These are phyloP conservation scores for Phylloscopus whistleri DNA, from an alignment of 2,113 vertebrate genomes.

Conservation along the genomic window DNA sequence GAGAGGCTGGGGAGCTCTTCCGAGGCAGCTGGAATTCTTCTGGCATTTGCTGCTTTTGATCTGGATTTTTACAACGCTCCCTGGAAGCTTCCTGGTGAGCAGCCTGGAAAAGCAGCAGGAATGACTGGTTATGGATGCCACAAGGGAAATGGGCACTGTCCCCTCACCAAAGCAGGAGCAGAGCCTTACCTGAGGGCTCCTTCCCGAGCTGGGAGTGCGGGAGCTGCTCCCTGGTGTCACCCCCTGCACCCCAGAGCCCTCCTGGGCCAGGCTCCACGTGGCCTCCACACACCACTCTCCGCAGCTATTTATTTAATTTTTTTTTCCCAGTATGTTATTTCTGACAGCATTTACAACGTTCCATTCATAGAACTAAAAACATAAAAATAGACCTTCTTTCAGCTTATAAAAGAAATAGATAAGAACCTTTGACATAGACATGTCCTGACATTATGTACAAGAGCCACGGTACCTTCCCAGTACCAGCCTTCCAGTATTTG, in stretches of 20 bases:
- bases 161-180: background rate
- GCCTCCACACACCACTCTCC: background rate
- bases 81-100: background rate
- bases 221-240: background rate
- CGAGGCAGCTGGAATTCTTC: accelerated
- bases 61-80: accelerated
- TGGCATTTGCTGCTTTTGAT: background rate
- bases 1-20: background rate
- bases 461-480: slow-evolving; percentile 76
- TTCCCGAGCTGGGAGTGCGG: no score
- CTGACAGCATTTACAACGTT: slow-evolving; percentile 86
- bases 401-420: slow-evolving; percentile 90
- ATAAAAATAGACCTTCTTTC: slow-evolving; percentile 89
- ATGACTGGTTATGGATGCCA: accelerated
- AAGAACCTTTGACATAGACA: slow-evolving; percentile 86
- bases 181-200: background rate
- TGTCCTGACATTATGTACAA: slow-evolving; percentile 82
- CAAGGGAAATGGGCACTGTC: background rate
- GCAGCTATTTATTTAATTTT: background rate
- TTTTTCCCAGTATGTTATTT: slow-evolving; percentile 73
- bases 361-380: slow-evolving; percentile 86
- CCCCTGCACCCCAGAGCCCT: background rate
- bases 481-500: slow-evolving; percentile 75
- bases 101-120: background rate
- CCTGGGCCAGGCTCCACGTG: background rate